Evolutionary conservation across 2,797 vertebrate genomes (phyloP).

Genomic region (Leptatherina wallacei): DNA sequence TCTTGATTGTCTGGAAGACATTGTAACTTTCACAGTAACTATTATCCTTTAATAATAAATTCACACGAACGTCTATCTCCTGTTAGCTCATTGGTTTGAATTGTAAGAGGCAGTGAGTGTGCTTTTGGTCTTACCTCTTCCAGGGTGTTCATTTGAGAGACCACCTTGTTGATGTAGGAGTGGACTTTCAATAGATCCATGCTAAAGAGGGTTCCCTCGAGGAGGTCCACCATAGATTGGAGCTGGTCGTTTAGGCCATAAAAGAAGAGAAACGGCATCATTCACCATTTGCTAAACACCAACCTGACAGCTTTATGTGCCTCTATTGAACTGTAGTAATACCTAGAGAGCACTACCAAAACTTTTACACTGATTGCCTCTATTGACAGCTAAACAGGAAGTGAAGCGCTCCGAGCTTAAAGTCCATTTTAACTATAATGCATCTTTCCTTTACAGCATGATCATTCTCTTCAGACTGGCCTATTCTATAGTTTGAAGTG

Average conservation of each 20-base stretch:
- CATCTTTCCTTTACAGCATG: constrained; percentile 3
- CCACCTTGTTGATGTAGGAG: constrained; percentile 93
- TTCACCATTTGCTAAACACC: constrained; percentile 25
- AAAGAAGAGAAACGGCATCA: constrained; percentile 46
- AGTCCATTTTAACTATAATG: not conserved
- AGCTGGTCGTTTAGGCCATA: constrained; percentile 81
- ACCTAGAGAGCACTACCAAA: constrained; percentile 25
- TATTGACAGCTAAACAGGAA: constrained; percentile 26
- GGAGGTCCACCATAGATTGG: constrained; percentile 95
- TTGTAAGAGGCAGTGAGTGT: not conserved
- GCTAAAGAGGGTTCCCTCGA: constrained; percentile 95
- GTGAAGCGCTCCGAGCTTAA: not conserved
- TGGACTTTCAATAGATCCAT: constrained; percentile 98
- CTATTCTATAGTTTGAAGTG: constrained; percentile 29
- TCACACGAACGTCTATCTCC: not conserved
- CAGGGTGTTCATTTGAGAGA: constrained; percentile 93
- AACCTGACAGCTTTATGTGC: constrained; percentile 38
- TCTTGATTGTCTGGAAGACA: constrained; percentile 90
- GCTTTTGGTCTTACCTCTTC: constrained; percentile 89
- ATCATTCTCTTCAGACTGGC: constrained; percentile 8
- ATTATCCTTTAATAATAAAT: not conserved
- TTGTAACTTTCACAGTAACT: not conserved
- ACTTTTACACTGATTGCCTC: constrained; percentile 35
- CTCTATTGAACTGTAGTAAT: constrained; percentile 32
- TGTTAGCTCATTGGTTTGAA: not conserved